Evolutionary conservation across 2,797 vertebrate genomes (phyloP).

Genomic region (Lutjanus campechanus): DNA sequence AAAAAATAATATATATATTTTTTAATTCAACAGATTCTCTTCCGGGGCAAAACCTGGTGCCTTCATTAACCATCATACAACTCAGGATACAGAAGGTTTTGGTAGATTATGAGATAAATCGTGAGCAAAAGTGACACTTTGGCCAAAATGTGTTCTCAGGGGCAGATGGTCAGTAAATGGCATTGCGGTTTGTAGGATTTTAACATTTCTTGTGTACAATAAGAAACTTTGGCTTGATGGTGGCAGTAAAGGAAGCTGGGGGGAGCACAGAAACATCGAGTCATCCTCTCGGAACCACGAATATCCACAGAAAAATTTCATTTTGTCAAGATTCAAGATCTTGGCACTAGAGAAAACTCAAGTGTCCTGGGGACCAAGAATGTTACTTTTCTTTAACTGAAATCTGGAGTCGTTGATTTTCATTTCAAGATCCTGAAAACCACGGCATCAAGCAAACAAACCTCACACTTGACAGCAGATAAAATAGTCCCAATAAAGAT

Average conservation of each 20-base stretch:
- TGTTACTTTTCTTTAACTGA: neutral
- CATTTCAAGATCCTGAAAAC: neutral
- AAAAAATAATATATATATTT: too few relatives aligned
- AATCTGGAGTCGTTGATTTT: neutral
- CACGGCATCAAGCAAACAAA: neutral
- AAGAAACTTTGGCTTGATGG: neutral
- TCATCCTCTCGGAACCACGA: neutral
- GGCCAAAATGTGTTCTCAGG: neutral
- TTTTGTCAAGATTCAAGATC: neutral
- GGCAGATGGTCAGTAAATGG: neutral
- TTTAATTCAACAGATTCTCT: too few relatives aligned
- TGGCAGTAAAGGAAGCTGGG: neutral
- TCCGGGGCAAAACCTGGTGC: too few relatives aligned
- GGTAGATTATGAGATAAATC: neutral
- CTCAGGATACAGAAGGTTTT: neutral
- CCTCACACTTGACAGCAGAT: neutral
- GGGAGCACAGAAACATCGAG: neutral
- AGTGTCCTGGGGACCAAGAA: neutral
- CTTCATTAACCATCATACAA: neutral
- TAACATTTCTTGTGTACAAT: neutral
- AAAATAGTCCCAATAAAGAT: neutral
- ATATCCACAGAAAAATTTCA: neutral
- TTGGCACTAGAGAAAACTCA: neutral
- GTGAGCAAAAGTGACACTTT: neutral
- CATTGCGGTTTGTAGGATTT: neutral